Evolutionary conservation across 2,797 vertebrate species (phyloP), one percentile per base, ranked within the genome.

Genomic region (Telmatherina bonti): DNA sequence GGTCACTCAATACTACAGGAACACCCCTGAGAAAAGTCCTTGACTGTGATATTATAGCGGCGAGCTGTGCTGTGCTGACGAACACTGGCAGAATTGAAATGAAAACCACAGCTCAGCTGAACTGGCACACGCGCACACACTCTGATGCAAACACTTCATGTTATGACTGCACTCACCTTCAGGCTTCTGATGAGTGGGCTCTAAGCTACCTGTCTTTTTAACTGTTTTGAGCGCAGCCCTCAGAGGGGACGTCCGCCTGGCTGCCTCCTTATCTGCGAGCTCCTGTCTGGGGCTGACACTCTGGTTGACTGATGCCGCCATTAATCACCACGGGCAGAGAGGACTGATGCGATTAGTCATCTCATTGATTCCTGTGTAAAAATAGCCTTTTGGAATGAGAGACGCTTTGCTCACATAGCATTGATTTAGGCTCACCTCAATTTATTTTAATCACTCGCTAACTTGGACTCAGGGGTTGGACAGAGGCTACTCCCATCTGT

Each of bases 301-400:
- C 78, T 26, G 62, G 81, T 85, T 88, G 85, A 92, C 80, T 91
- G 92, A 93, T 86, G 81, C 78, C 65, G 78, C 84, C 92, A 95
- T 95, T 93, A 93, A 93, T 94, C 92, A 95, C 81, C 7, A 59
- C 45, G 30, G 87, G 87, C 81, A 81, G 68, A 67, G 59, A 80
- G 89, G 92, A 94, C 90, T 91, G 92, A 94, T 91, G 91, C 85
- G 78, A 94, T 94, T 93, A 95, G 89, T 95, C 94, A 93, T 93
- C 88, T 92, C 92, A 94, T 94, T 93, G 92, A 94, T 94, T 93
- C 79, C 83, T 59, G 76, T 31, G 71, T 74, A 91, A 89, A 88
- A 86, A 89, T 84, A 83, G 85, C 83, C 87, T 79, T 79, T 86
- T 85, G 86, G 86, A 91, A 89, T 33, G 62, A 86, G 84, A 89